Base-by-base conservation (phyloP, 2,888 invertebrate species). In the Megalurothrips usitatus region DNA sequence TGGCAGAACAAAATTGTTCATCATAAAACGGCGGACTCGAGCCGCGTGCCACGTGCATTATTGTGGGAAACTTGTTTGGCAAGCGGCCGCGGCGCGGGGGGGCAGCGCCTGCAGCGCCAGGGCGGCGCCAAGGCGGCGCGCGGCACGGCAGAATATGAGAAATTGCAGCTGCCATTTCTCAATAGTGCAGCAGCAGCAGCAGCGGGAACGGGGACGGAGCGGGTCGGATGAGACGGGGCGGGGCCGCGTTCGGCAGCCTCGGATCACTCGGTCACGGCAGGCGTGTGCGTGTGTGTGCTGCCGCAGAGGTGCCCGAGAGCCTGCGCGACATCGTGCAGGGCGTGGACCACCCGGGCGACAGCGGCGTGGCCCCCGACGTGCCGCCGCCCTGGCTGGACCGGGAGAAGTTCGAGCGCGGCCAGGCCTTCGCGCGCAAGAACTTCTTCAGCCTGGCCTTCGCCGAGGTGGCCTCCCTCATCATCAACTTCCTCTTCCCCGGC, bases 401-500 rank as follows among this genome's bases (percentile, higher is more conserved):
- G n/a, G 79, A 58, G 19, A 81, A 81, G 49, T 48, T 81, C 43
- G 43, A 52, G 8, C 80, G 80, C 14, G 87, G 87, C 19, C 85
- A 85, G 82, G 78, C 84, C 2, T 87, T 87, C 82, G 86, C 86
- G 79, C 83, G 83, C 23, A 83, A 85, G 17, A 84, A 87, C 83
- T 83, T 87, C 43, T 84, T 85, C 80, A 83, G 85, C 8, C 84
- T 86, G 78, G 82, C 85, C 19, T 82, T 85, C 9, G 85, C 85
- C 9, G 86, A 87, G 85, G 84, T 86, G 49, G 83, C 84, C 26
- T 87, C 87, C 0, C 83, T 87, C 17, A 83, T 86, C 1, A 82
- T 84, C 81, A 86, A 87, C 49, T 83, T 87, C 47, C 85, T 86
- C 82, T 84, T 75, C 68, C 80, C 48, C 23, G 48, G 79, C 23